Conservation (phyloP, 1,140 invertebrate genomes). For the Sitodiplosis mosellana region DNA sequence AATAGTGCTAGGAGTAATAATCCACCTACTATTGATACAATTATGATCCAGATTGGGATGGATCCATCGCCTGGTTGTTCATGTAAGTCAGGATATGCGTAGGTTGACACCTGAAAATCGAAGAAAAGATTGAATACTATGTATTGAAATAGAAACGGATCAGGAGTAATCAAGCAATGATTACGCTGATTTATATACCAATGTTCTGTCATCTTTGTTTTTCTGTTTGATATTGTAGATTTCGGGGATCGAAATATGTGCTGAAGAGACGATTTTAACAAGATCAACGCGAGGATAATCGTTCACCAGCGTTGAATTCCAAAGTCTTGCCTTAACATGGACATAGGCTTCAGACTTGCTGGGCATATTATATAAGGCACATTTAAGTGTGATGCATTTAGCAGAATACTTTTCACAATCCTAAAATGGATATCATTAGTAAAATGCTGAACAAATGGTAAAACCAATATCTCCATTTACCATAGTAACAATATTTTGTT, state of each 20-base stretch:
- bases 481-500: slow-evolving; percentile 55
- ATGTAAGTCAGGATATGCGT: slow-evolving; percentile 56
- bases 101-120: slow-evolving; percentile 50
- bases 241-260: slow-evolving; percentile 47
- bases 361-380: slow-evolving; percentile 55
- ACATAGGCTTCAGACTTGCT: slow-evolving; percentile 57
- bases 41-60: slow-evolving; percentile 66
- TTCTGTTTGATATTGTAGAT: slow-evolving; percentile 54
- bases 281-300: slow-evolving; percentile 71
- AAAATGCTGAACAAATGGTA: slow-evolving; percentile 2
- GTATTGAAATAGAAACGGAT: neutral
- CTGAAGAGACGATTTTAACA: slow-evolving; percentile 61
- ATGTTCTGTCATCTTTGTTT: slow-evolving; percentile 35
- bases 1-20: slow-evolving; percentile 58
- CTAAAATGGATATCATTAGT: slow-evolving; percentile 29
- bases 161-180: no score
- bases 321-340: slow-evolving; percentile 59
- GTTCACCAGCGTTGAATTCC: slow-evolving; percentile 78
- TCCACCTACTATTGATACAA: slow-evolving; percentile 58
- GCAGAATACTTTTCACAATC: slow-evolving; percentile 62
- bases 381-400: slow-evolving; percentile 70
- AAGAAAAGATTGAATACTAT: slow-evolving; percentile 3
- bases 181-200: slow-evolving; percentile 34
- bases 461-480: slow-evolving; percentile 26
- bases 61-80: slow-evolving; percentile 45